Percentiles rank a stretch among this genome's conserved stretches.
These are phyloP conservation scores for Hippopotamus amphibius DNA, from an alignment of 2,113 vertebrate species.

Conservation along the genomic window DNA sequence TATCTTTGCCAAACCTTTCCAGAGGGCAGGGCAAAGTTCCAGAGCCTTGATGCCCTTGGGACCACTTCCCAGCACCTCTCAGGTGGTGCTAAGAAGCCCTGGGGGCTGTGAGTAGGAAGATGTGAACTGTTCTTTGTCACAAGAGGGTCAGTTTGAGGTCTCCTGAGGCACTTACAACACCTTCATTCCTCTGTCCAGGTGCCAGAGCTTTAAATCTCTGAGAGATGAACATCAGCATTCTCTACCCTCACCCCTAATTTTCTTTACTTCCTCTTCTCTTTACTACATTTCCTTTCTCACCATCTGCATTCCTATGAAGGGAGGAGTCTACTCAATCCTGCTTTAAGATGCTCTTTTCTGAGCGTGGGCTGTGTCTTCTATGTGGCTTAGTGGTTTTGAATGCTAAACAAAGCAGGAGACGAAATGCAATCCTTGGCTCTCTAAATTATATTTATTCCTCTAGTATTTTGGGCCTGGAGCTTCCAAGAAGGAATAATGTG, in stretches of 20 bases:
- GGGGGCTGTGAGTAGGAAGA: not conserved
- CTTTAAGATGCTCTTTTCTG: slow-evolving; percentile 24
- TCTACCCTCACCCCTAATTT: not conserved
- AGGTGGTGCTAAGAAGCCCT: not conserved
- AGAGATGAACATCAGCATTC: not conserved
- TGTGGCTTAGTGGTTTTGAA: slow-evolving; percentile 76
- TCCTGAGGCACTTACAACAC: too few relatives aligned
- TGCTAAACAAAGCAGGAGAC: slow-evolving; percentile 52
- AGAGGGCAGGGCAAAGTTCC: not conserved
- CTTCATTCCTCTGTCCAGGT: not conserved
- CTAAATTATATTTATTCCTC: slow-evolving; percentile 72
- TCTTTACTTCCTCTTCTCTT: not conserved
- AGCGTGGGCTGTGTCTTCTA: not conserved
- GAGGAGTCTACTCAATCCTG: not conserved
- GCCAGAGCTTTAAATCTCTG: not conserved
- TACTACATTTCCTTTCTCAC: not conserved
- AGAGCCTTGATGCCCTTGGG: not conserved
- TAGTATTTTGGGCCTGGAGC: slow-evolving; percentile 52
- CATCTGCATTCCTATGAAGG: slow-evolving; percentile 24
- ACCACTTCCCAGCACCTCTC: not conserved
- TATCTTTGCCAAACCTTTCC: not conserved
- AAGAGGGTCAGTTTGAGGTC: not conserved
- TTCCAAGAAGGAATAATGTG: slow-evolving; percentile 9
- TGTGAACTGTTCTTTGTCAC: not conserved
- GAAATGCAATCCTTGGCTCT: slow-evolving; percentile 58